Evolutionary conservation across 2,797 vertebrate species (phyloP).

Genomic region (Acipenser ruthenus): DNA sequence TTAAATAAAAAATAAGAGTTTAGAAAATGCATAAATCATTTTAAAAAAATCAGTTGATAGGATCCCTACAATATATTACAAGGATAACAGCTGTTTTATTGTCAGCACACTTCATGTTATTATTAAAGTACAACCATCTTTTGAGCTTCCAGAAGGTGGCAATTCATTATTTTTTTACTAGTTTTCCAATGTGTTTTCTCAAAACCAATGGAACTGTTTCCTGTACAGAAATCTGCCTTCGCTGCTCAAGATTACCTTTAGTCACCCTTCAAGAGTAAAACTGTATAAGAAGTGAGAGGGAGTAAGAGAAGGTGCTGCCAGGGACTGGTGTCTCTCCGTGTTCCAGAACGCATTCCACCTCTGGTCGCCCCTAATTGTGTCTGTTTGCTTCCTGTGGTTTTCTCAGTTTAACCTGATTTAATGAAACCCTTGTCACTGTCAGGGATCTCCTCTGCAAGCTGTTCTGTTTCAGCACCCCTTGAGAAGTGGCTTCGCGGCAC

Average conservation of each 20-base stretch:
- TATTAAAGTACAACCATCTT: too few relatives aligned
- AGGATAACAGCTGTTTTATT: too few relatives aligned
- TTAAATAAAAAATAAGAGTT: too few relatives aligned
- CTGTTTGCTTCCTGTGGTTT: constrained; percentile 43
- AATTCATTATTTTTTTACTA: background rate
- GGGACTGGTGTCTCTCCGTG: background rate
- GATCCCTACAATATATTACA: too few relatives aligned
- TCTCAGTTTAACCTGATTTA: constrained; percentile 38
- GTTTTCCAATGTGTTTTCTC: constrained; percentile 1
- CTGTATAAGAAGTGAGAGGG: background rate
- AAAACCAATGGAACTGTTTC: background rate
- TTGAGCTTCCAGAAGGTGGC: too few relatives aligned
- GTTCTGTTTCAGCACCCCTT: constrained; percentile 34
- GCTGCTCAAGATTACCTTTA: background rate
- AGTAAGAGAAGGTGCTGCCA: background rate
- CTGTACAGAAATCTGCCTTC: too few relatives aligned
- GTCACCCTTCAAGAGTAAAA: background rate
- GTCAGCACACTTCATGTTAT: too few relatives aligned
- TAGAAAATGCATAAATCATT: too few relatives aligned
- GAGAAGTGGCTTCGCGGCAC: constrained; percentile 20
- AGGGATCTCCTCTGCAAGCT: constrained; percentile 17
- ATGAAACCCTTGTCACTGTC: constrained; percentile 21
- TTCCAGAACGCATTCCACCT: background rate
- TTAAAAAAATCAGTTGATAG: too few relatives aligned
- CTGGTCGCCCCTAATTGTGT: constrained; percentile 34